Base-by-base conservation (phyloP, 2,888 invertebrate genomes). In the Sinodicranocentrus sp. region DNA sequence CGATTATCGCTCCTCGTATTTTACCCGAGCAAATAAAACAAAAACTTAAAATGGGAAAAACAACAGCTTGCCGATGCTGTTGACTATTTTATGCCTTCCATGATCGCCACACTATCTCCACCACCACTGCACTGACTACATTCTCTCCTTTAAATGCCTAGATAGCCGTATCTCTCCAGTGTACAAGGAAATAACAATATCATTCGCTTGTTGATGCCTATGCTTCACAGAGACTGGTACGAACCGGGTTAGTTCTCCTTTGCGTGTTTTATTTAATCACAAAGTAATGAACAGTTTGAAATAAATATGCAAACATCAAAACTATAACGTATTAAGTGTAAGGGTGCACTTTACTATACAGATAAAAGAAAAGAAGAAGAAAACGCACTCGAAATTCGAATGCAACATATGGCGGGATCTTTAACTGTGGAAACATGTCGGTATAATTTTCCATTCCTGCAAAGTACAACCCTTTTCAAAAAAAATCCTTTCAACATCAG, bases 1-100 rank as follows among this genome's bases (percentile, higher is more conserved):
- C 76, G 82, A 76, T 82, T 76, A 82, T 82, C 82, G 75, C 82
- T 70, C 61, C 75, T 75, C 75, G 75, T 75, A 75, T 75, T 33
- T 75, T 28, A 65, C 65, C 65, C 39, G 28, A 26, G 28, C 48
- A 73, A 61, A 48, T 65, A 75, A 75, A 75, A 75, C 75, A 75
- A 75, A 54, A 63, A 59, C 59, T 61, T 44, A 19, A 72, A 70
- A 61, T 26, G 61, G 73, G 61, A 73, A 44, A 72, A 61, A 73
- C 73, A 61, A 73, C 73, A 73, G 73, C 61, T 48, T 48, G 48
- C 48, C 48, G 48, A 6, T 61, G 73, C 61, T 61, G 73, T 73
- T 73, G 73, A 73, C 73, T 61, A 44, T 59, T 73, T 73, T 43
- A 73, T 61, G 44, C 2, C 33, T 33, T 10, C 25, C 10, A 23